Evolutionary conservation across 2,797 vertebrate genomes (phyloP).

Genomic region (Ctenochaetus hawaiiensis): DNA sequence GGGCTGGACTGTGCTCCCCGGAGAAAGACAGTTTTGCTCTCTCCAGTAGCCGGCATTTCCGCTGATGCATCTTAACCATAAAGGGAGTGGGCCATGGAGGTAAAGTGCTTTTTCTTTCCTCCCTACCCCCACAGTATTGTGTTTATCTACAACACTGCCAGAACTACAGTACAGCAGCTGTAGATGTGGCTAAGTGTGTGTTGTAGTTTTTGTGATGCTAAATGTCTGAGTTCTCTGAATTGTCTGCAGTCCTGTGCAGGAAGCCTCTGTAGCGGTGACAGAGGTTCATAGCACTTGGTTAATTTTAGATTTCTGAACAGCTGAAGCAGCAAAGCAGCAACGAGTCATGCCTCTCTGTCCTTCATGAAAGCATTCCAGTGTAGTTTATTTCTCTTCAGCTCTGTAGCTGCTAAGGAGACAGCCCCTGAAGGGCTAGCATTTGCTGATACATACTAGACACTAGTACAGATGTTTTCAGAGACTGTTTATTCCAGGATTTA

Average conservation of each 20-base stretch:
- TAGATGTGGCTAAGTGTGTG: slow-evolving; percentile 14
- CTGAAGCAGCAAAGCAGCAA: slow-evolving; percentile 64
- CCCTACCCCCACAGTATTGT: slow-evolving; percentile 23
- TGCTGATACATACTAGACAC: slow-evolving; percentile 22
- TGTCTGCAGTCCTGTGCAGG: slow-evolving; percentile 30
- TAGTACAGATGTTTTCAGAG: neutral
- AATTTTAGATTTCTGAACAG: slow-evolving; percentile 79
- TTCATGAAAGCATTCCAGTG: slow-evolving; percentile 51
- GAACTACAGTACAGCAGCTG: slow-evolving; percentile 12
- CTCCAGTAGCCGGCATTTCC: slow-evolving; percentile 22
- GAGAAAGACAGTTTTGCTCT: slow-evolving; percentile 44
- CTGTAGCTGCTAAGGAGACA: slow-evolving; percentile 19
- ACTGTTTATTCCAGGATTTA: slow-evolving; percentile 6
- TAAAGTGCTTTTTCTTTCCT: slow-evolving; percentile 74
- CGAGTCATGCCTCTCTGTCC: slow-evolving; percentile 38
- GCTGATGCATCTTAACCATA: slow-evolving; percentile 68
- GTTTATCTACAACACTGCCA: slow-evolving; percentile 13
- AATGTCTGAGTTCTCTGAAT: slow-evolving; percentile 20
- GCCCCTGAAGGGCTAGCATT: slow-evolving; percentile 38
- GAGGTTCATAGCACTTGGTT: slow-evolving; percentile 41
- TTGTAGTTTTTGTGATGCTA: slow-evolving; percentile 32
- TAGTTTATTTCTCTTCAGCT: slow-evolving; percentile 9
- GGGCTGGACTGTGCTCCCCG: slow-evolving; percentile 33
- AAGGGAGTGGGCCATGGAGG: slow-evolving; percentile 78
- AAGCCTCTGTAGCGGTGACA: slow-evolving; percentile 39